A percentile compares a stretch with the other conserved stretches of the same genome.
These are phyloP conservation scores for Melopsittacus undulatus DNA, from an alignment of 2,797 vertebrate species.

Conservation along the genomic window DNA sequence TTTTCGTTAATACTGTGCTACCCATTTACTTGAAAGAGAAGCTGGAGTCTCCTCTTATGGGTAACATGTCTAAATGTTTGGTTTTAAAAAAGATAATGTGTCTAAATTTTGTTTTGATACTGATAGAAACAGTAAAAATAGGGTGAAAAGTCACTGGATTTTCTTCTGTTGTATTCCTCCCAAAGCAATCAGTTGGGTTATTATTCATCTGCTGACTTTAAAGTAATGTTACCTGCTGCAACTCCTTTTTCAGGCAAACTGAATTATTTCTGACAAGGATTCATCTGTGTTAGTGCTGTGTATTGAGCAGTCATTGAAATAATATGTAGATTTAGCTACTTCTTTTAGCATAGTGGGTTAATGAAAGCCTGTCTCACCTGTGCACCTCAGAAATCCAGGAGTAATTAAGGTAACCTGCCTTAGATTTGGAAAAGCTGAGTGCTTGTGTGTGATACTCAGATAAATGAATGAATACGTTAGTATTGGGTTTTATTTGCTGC, in stretches of 20 bases:
- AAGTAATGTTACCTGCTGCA: conserved; percentile 52
- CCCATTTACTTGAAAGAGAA: conserved; percentile 64
- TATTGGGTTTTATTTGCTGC: conserved; percentile 37
- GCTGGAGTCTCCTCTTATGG: conserved; percentile 8
- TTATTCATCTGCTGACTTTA: conserved; percentile 61
- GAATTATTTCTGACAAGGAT: conserved; percentile 58
- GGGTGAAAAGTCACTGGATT: conserved; percentile 29
- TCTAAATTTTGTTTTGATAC: conserved; percentile 12
- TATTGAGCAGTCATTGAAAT: conserved; percentile 5
- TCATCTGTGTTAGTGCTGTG: conserved; percentile 1
- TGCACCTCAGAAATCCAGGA: conserved; percentile 23
- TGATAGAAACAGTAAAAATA: conserved; percentile 36
- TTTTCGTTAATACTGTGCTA: conserved; percentile 41
- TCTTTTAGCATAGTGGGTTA: neutral
- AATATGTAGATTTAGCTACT: conserved; percentile 39
- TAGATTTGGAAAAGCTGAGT: conserved; percentile 22
- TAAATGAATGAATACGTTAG: neutral
- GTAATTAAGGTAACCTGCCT: conserved; percentile 50
- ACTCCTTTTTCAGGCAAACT: conserved; percentile 51
- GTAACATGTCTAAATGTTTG: neutral
- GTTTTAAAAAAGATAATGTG: neutral
- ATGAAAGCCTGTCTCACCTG: conserved; percentile 19
- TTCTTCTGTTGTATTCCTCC: conserved; percentile 34
- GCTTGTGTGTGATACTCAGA: neutral
- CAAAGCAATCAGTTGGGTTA: conserved; percentile 35